Percentiles rank a stretch among this genome's conserved stretches.
Evolutionary conservation across 2,888 invertebrate genomes (phyloP).

Genomic region (Rhamnusium bicolor): DNA sequence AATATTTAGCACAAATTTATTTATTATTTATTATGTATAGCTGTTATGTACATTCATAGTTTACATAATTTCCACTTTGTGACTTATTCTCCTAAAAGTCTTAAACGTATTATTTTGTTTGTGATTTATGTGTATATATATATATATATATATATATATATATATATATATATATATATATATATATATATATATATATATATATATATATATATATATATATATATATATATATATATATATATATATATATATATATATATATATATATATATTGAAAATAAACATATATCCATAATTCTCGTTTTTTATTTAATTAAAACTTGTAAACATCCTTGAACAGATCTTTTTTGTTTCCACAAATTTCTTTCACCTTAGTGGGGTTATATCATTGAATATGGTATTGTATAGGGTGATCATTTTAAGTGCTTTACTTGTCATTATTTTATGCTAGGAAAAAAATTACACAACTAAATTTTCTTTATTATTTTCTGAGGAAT

Average conservation of each 20-base stretch:
- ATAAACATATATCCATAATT: slow-evolving; percentile 7
- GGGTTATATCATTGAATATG: too few species aligned
- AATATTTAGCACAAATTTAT: slow-evolving; percentile 21
- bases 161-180: slow-evolving; percentile 15
- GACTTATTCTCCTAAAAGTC: slow-evolving; percentile 10
- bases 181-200: slow-evolving; percentile 11
- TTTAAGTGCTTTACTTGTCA: too few species aligned
- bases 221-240: slow-evolving; percentile 15
- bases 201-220: slow-evolving; percentile 23
- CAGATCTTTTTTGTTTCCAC: too few species aligned
- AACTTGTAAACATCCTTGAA: too few species aligned
- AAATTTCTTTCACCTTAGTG: too few species aligned
- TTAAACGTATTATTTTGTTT: too few species aligned
- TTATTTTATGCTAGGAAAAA: too few species aligned
- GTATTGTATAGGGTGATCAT: too few species aligned
- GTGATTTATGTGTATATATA: slow-evolving; percentile 24
- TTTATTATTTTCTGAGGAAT: too few species aligned
- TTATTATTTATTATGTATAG: slow-evolving; percentile 11
- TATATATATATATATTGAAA: slow-evolving; percentile 13
- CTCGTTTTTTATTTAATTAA: background rate
- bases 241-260: slow-evolving; percentile 13
- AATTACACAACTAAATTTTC: too few species aligned
- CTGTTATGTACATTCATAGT: slow-evolving; percentile 3
- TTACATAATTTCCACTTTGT: slow-evolving; percentile 18
- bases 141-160: slow-evolving; percentile 13